Conservation (phyloP, 2,797 vertebrate genomes). For the Mycteria americana region DNA sequence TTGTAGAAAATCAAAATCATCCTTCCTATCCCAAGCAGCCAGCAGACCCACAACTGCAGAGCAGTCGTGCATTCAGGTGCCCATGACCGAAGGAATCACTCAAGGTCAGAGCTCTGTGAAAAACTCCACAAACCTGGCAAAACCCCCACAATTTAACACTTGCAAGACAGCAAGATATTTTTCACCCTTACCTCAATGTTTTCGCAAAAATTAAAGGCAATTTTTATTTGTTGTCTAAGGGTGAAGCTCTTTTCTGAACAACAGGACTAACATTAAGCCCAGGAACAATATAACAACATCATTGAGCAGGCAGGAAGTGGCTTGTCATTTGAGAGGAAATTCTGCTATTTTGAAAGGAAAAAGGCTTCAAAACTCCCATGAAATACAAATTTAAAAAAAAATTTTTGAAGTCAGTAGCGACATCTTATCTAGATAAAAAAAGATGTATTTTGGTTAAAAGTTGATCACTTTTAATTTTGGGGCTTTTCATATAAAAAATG, state of each 20-base stretch:
- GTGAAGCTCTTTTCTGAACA: not conserved
- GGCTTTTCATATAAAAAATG: rapidly evolving
- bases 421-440: not conserved
- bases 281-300: not conserved
- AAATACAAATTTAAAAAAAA: not conserved
- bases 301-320: not conserved
- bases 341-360: not conserved
- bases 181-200: not conserved
- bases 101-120: not conserved
- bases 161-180: conserved; percentile 14
- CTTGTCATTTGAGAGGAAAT: not conserved
- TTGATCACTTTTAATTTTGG: not conserved
- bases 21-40: not conserved
- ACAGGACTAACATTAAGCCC: not conserved
- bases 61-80: not conserved
- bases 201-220: not conserved
- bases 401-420: not conserved
- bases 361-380: not conserved
- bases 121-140: not conserved
- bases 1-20: conserved; percentile 13
- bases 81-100: not conserved
- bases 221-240: not conserved
- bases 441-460: not conserved
- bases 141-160: conserved; percentile 8
- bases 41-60: not conserved